Conservation (phyloP, 1,140 invertebrate genomes). For the Monochamus saltuarius region DNA sequence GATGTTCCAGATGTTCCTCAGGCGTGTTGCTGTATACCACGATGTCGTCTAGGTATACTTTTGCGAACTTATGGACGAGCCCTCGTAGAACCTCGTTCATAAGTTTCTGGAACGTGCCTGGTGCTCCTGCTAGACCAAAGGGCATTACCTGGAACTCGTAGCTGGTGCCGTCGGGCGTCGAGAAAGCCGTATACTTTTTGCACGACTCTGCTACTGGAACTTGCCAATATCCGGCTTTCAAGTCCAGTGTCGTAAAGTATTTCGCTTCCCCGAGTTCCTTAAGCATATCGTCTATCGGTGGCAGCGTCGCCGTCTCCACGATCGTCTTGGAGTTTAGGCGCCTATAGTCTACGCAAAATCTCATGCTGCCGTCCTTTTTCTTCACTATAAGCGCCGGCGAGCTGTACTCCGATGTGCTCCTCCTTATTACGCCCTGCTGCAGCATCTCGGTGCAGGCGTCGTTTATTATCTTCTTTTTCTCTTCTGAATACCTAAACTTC, state of each 20-base stretch:
- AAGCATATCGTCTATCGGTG: too few species aligned
- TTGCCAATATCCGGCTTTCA: conserved; percentile 41
- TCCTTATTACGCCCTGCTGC: conserved; percentile 23
- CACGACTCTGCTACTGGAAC: conserved; percentile 2
- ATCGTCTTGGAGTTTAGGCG: too few species aligned
- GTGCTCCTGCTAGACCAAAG: too few species aligned
- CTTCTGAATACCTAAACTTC: background rate
- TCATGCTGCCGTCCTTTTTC: conserved; percentile 44
- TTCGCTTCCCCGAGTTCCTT: too few species aligned
- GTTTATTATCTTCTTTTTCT: conserved; percentile 4
- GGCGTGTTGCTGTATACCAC: conserved; percentile 28
- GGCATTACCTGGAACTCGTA: too few species aligned
- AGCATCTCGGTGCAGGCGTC: conserved; percentile 29
- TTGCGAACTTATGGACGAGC: conserved; percentile 30
- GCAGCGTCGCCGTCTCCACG: too few species aligned
- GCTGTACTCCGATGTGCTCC: conserved; percentile 38
- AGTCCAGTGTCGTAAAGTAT: conserved; percentile 24
- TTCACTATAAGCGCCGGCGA: conserved; percentile 44
- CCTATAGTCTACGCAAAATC: conserved; percentile 48
- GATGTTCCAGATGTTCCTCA: too few species aligned
- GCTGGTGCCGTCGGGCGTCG: too few species aligned
- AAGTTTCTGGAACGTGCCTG: too few species aligned
- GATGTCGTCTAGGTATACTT: conserved; percentile 38
- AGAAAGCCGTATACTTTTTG: too few species aligned
- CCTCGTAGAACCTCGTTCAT: conserved; percentile 11